Evolutionary conservation across 2,797 vertebrate genomes (phyloP), one percentile per base, ranked within the genome.

Genomic region (Sylvilagus floridanus): DNA sequence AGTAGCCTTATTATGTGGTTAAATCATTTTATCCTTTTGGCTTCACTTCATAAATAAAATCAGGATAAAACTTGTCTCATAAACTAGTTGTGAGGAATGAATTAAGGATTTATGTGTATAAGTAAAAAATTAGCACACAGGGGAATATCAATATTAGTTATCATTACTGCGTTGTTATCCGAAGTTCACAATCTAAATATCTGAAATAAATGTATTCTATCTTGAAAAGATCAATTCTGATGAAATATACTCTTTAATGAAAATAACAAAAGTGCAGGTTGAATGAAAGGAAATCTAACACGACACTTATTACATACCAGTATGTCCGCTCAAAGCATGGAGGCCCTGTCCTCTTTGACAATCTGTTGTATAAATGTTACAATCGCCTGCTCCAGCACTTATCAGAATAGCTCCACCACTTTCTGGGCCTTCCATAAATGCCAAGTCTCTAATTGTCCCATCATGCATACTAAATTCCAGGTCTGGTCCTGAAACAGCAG

Each of bases 381-480:
- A 99, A 96, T 99, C 99, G 95, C 99, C 99, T 3, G 99, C 99
- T 84, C 99, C 99, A 3, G 99, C 99, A 87, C 99, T 99, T 98
- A 99, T 99, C 98, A 99, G 98, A 97, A 99, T 99, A 85, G 99
- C 99, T 62, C 99, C 99, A 87, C 99, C 99, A 10, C 99, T 99
- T 97, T 99, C 99, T 0, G 99, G 99, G 19, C 99, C 99, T 98
- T 99, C 99, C 99, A 99, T 99, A 97, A 99, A 99, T 92, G 99
- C 99, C 98, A 99, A 97, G 98, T 99, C 99, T 97, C 99, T 98
- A 96, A 99, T 99, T 88, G 99, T 99, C 35, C 99, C 99, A 90
- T 99, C 99, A 7, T 99, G 99, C 99, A 99, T 99, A 97, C 99
- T 99, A 98, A 99, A 99, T 98, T 99, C 99, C 98, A 99, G 98